A percentile compares a stretch with the other conserved stretches of the same genome.
Conservation (phyloP, 2,888 invertebrate species). For the Folsomia manolachei region DNA sequence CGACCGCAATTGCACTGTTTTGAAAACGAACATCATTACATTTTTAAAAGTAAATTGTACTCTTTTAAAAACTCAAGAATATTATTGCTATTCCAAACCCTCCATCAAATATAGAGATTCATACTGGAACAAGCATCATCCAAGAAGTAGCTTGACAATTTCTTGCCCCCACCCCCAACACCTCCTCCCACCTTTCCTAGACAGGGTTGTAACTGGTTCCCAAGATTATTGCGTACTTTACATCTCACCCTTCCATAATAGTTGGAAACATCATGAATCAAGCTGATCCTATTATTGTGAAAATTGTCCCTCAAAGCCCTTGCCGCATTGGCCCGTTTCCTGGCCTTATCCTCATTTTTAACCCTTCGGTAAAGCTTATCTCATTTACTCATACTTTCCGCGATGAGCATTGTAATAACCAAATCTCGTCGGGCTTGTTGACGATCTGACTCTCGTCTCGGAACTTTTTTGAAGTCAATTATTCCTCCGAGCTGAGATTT, state of each 20-base stretch:
- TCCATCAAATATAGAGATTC: background rate
- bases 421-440: slow-evolving; percentile 38
- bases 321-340: slow-evolving; percentile 33
- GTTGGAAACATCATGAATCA: slow-evolving; percentile 41
- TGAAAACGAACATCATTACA: slow-evolving; percentile 7
- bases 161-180: background rate
- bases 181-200: slow-evolving; percentile 22
- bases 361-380: slow-evolving; percentile 44
- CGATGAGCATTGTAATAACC: slow-evolving; percentile 44
- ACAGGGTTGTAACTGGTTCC: background rate
- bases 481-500: slow-evolving; percentile 41
- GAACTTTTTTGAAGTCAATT: slow-evolving; percentile 38
- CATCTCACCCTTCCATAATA: slow-evolving; percentile 29
- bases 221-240: background rate
- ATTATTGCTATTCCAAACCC: background rate
- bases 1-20: background rate
- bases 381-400: slow-evolving; percentile 46
- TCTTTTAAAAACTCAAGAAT: slow-evolving; percentile 1
- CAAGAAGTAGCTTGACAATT: background rate
- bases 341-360: slow-evolving; percentile 41
- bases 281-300: slow-evolving; percentile 38
- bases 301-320: slow-evolving; percentile 27
- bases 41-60: background rate
- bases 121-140: background rate
- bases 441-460: slow-evolving; percentile 34